phyloP scores from a whole-genome alignment of 2,888 invertebrate genomes.

The Amphipoea lucens region DNA sequence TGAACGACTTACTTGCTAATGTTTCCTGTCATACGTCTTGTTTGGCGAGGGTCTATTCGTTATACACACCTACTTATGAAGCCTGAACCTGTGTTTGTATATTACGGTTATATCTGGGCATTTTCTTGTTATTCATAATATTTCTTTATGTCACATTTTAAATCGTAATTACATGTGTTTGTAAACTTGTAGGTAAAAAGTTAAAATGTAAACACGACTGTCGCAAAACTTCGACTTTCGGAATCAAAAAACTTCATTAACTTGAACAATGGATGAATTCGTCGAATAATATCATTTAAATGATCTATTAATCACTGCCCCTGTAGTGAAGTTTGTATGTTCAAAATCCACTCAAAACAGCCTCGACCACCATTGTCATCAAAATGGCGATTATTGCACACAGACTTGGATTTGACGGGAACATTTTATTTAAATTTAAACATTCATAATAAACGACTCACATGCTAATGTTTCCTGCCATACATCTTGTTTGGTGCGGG shows the following conservation, averaged over 20 bases:
- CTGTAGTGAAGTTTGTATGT: not conserved
- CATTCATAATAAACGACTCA: constrained; percentile 44
- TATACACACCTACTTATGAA: constrained; percentile 34
- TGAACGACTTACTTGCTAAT: constrained; percentile 57
- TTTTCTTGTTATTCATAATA: not conserved
- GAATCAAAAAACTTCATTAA: not conserved
- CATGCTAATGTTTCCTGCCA: constrained; percentile 68
- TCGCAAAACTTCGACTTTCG: not conserved
- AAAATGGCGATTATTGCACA: not conserved
- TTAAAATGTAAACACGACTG: not conserved
- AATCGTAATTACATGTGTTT: not conserved
- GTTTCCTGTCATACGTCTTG: constrained; percentile 72
- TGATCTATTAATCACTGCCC: not conserved
- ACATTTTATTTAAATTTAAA: constrained; percentile 14
- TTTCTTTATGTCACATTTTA: not conserved
- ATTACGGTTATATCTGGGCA: not conserved
- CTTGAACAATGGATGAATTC: not conserved
- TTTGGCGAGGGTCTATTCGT: constrained; percentile 50
- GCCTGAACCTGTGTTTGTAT: not conserved
- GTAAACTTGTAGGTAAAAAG: not conserved
- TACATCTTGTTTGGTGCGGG: constrained; percentile 67
- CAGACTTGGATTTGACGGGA: not conserved
- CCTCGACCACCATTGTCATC: not conserved
- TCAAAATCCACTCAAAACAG: not conserved
- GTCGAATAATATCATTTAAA: not conserved